Evolutionary conservation across 2,797 vertebrate species (phyloP), one percentile per base, ranked within the genome.

Genomic region (Neostethus bicornis): DNA sequence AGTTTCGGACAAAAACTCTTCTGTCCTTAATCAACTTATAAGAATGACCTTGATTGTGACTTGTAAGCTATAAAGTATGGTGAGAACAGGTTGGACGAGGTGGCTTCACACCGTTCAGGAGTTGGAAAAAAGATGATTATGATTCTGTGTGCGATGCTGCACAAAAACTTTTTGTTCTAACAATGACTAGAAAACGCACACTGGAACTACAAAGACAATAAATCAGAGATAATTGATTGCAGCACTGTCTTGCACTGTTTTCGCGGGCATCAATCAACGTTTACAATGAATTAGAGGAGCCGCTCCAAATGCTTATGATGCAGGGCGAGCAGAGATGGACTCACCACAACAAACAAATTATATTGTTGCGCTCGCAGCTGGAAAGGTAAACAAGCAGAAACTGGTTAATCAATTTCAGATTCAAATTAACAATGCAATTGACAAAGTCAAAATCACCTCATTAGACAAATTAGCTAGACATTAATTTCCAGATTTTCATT

Each of bases 171-270:
- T 62, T 49, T 70, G 55, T 71, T 73, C 50, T 75, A 73, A 57
- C 47, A 66, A 38, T 34, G 48, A 60, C 55, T 66, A 70, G 68
- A 72, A 63, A 60, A 69, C 48, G 26, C 73, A 73, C 44, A 61
- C 63, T 29, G 53, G 79, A 78, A 54, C 43, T 55, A 73, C 55
- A 80, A 83, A 83, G 78, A 83, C 80, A 78, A 87, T 89, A 86
- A 86, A 89, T 88, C 80, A 88, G 87, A 85, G 48, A 66, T 77
- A 90, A 89, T 80, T 89, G 85, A 90, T 86, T 83, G 82, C 82
- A 77, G 38, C 59, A 49, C 70, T 81, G 86, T 87, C 85, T 68
- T 41, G 32, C 67, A 70, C 61, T 79, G 83, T 86, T 89, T 83
- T 77, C 68, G 48, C 52, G 25, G 38, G 37, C 85, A 86, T 90